phyloP scores from a whole-genome alignment of 53 echinoderm and acorn worm species.

The Echinarachnius parma region DNA sequence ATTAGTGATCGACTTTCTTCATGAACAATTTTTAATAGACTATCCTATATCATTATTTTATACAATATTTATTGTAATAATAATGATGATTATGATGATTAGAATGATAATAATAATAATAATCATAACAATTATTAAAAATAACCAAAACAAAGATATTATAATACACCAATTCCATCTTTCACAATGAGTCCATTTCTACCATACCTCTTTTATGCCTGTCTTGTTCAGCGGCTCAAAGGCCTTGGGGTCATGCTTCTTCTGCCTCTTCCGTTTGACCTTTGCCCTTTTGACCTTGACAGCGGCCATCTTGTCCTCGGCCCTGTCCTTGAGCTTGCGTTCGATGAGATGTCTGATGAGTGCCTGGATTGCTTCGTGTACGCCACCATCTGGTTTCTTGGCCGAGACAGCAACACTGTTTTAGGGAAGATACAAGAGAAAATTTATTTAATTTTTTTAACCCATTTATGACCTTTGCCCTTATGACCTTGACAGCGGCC shows the following conservation, averaged over 20 bases:
- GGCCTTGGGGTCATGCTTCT: conserved; percentile 60
- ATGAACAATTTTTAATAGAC: too few relatives aligned
- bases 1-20: too few relatives aligned
- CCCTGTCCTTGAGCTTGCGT: conserved; percentile 71
- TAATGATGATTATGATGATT: not conserved
- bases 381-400: conserved; percentile 83
- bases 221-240: conserved; percentile 76
- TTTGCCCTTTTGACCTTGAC: conserved; percentile 65
- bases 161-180: too few relatives aligned
- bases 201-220: conserved; percentile 59
- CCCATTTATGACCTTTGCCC: conserved; percentile 61
- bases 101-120: not conserved
- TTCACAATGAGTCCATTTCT: not conserved
- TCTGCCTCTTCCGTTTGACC: conserved; percentile 42
- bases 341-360: conserved; percentile 85
- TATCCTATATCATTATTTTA: too few relatives aligned
- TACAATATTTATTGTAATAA: too few relatives aligned
- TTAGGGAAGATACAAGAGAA: not conserved
- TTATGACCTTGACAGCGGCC: conserved; percentile 67
- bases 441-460: too few relatives aligned
- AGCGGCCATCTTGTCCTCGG: conserved; percentile 79
- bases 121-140: not conserved
- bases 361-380: conserved; percentile 87
- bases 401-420: conserved; percentile 92
- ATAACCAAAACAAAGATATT: not conserved